Evolutionary conservation across 1,140 invertebrate species (phyloP).

Genomic region (Brachionus paranguensis): DNA sequence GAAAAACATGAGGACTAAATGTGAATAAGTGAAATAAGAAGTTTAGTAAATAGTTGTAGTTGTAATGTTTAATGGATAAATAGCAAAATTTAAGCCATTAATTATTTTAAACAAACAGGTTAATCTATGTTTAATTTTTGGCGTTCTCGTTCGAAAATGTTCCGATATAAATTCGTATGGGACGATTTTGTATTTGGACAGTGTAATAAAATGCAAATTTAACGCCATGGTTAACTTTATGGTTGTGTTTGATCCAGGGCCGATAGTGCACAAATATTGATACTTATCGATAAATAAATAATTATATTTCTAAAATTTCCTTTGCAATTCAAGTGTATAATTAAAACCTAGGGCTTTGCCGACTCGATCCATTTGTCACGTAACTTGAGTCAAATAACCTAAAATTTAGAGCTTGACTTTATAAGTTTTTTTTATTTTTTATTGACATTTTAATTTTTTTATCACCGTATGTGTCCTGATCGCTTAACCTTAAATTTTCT

Average conservation of each 20-base stretch:
- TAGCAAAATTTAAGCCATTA: background rate
- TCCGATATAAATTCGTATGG: background rate
- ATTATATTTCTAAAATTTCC: conserved; percentile 2
- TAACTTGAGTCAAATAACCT: conserved; percentile 3
- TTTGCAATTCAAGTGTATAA: conserved; percentile 15
- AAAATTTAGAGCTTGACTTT: background rate
- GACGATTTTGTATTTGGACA: background rate
- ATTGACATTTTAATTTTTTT: conserved; percentile 32
- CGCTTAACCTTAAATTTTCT: conserved; percentile 20
- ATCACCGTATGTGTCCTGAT: background rate
- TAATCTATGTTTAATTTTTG: conserved; percentile 19
- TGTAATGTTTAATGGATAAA: conserved; percentile 25
- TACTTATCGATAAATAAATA: conserved; percentile 15
- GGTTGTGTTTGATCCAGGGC: background rate
- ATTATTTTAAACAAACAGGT: conserved; percentile 8
- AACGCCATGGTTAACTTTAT: background rate
- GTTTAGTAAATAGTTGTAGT: background rate
- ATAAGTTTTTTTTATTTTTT: background rate
- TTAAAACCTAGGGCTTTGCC: background rate
- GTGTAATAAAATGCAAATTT: conserved; percentile 31
- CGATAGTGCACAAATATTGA: conserved; percentile 25
- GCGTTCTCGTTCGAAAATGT: background rate
- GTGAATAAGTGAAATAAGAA: background rate
- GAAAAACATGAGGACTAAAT: background rate
- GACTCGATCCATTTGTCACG: background rate